Base-by-base conservation (phyloP, 35 echinoderm and acorn worm species). In the Stichopus chloronotus region DNA sequence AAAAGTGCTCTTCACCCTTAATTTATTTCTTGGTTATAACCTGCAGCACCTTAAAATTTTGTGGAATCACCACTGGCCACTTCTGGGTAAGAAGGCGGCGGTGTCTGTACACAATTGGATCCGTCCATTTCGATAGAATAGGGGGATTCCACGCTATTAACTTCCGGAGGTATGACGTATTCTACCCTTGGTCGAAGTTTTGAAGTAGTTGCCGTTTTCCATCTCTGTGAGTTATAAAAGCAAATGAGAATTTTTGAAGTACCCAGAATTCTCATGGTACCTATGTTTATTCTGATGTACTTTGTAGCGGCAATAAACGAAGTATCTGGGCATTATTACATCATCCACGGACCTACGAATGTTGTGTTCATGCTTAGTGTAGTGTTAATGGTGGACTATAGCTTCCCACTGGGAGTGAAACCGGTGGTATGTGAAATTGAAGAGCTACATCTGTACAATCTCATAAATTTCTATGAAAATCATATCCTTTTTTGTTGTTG, bases 81-180 rank as follows among this genome's bases (percentile, higher is more conserved):
- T 85, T 85, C 82, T 85, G 82, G 82, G 16, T 85, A 85, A 21
- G 82, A 85, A 21, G 82, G 82, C 9, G 82, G 82, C 22, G 82
- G 82, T 23, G 82, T 8, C 9, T 81, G 82, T 16, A 19, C 7
- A 58, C 57, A 19, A n/a, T 58, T 58, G 8, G 82, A 58, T 56
- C 57, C 57, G 55, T 56, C 14, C 82, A 85, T 85, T 24, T 85
- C 55, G 21, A 85, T 10, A 21, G 82, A 85, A 6, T 58, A n/a
- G 58, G 55, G 55, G 21, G 82, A 14, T 20, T 55, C 55, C 6
- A 85, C 21, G n/a, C 55, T 58, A 22, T 85, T 23, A n/a, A 55
- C 55, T 7, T 56, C 19, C 22, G 56, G 54, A n/a, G 82, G n/a
- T 17, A 58, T 20, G 52, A 23, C 19, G 52, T 85, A 85, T n/a